Base-by-base conservation (phyloP, 1,140 invertebrate species). In the Zaprionus nigranus region DNA sequence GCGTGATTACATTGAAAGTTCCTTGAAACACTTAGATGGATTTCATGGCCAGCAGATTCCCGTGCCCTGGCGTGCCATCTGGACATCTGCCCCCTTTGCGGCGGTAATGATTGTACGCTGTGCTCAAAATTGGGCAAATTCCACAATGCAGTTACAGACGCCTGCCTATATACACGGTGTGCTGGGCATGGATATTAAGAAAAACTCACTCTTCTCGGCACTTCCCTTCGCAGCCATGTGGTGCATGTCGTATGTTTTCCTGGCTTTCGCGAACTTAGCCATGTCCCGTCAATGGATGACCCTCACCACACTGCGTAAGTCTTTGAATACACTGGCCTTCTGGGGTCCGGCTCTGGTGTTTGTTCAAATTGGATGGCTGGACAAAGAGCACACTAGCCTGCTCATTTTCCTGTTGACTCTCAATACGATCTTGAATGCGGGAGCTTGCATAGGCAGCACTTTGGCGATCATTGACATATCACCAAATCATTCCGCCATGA, bases 61-160 rank as follows among this genome's bases (percentile, higher is more conserved):
- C 0, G 38, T 91, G 9, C 97, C 97, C 2, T 98, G 97, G 97
- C 93, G 93, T 40, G 92, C 94, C 6, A 97, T 99, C 49, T 93
- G 96, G 1, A 96, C 94, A 0, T 97, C 97, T 2, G 73, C 95
- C 5, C 96, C 98, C 1, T 95, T 99, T 73, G 97, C 96, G 95
- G 96, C 97, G 0, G 93, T 98, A n/a, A 94, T 98, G 12, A 92
- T 97, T 0, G 95, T 95, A 0, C 97, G 99, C 82, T 96, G 97
- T 88, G 96, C 97, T 1, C 97, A 98, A 87, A 97, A 97, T 91
- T 99, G 97, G 98, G 97, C 97, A 2, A 98, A 97, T 90, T 99
- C 98, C 94, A 98, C 96, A 3, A 94, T 99, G 63, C 94, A 99
- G 49, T 98, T 97, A 0, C 96, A 98, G 93, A 96, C 99, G 79